These are phyloP conservation scores for Sciurus niger DNA, from an alignment of 2,113 vertebrate species.

Conservation along the genomic window DNA sequence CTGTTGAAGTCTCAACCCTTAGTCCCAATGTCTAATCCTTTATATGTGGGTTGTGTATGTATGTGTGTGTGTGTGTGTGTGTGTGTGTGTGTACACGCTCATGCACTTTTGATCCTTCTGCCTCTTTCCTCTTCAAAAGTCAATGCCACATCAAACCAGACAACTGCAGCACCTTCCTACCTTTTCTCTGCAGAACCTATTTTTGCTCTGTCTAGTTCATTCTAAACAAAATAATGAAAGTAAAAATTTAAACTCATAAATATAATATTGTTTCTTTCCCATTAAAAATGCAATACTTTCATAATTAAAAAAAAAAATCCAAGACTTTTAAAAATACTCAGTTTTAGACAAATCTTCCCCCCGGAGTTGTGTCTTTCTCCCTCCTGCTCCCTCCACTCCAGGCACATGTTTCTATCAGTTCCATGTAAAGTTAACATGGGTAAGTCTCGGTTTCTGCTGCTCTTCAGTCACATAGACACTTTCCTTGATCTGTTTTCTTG, in stretches of 20 bases:
- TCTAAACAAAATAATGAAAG: background rate
- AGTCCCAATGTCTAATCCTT: background rate
- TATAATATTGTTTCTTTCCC: background rate
- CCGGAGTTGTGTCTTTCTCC: background rate
- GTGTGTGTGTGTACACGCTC: too few relatives aligned
- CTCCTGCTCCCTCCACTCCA: background rate
- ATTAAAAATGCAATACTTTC: background rate
- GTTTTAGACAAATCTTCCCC: fast-evolving
- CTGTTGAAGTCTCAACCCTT: background rate
- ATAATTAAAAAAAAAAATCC: background rate
- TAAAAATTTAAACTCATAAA: background rate
- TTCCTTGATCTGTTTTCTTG: too few relatives aligned
- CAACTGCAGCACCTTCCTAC: background rate
- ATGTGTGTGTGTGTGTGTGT: background rate
- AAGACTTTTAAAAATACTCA: background rate
- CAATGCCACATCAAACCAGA: background rate
- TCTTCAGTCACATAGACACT: background rate
- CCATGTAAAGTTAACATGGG: background rate
- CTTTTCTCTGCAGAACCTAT: background rate
- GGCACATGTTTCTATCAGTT: background rate
- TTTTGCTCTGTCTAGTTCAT: background rate
- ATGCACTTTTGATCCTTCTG: too few relatives aligned
- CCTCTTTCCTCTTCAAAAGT: background rate
- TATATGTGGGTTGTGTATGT: background rate
- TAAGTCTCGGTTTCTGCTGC: background rate